Evolutionary conservation across 2,888 invertebrate genomes (phyloP).

Genomic region (Loripinus fragilis): DNA sequence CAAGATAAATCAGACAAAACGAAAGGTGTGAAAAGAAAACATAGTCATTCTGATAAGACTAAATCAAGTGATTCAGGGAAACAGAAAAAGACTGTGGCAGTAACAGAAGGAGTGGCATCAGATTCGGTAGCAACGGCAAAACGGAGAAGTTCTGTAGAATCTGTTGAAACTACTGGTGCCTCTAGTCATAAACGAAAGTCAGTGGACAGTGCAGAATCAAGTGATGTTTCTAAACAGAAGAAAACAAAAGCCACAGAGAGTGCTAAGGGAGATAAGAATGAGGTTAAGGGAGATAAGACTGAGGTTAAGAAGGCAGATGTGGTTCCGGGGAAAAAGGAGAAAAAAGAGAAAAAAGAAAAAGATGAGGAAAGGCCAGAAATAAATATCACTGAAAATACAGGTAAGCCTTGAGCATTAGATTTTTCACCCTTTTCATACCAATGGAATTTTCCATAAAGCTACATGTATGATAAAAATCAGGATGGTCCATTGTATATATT

Average conservation of each 20-base stretch:
- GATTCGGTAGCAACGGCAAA: background rate
- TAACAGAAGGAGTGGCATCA: background rate
- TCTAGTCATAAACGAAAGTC: slow-evolving; percentile 13
- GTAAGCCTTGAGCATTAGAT: slow-evolving; percentile 24
- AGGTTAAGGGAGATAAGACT: slow-evolving; percentile 39
- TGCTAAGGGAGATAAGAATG: slow-evolving; percentile 25
- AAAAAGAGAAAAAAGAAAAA: slow-evolving; percentile 42
- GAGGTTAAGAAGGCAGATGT: slow-evolving; percentile 21
- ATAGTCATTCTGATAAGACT: slow-evolving; percentile 24
- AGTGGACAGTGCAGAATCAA: background rate
- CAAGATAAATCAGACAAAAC: slow-evolving; percentile 28
- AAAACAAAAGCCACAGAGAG: slow-evolving; percentile 26
- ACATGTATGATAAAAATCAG: too few relatives aligned
- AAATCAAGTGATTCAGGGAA: slow-evolving; percentile 12
- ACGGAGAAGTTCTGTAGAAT: background rate
- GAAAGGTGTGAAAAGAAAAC: slow-evolving; percentile 29
- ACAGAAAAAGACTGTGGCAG: slow-evolving; percentile 4
- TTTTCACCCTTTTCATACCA: too few relatives aligned
- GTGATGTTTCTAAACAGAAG: slow-evolving; percentile 13
- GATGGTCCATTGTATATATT: too few relatives aligned
- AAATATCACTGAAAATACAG: slow-evolving; percentile 61
- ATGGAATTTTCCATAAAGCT: too few relatives aligned
- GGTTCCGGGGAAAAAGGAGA: slow-evolving; percentile 27
- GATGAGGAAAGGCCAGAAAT: slow-evolving; percentile 48
- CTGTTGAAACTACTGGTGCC: background rate